phyloP scores from a whole-genome alignment of 2,797 vertebrate species.

The Catamblyrhynchus diadema region DNA sequence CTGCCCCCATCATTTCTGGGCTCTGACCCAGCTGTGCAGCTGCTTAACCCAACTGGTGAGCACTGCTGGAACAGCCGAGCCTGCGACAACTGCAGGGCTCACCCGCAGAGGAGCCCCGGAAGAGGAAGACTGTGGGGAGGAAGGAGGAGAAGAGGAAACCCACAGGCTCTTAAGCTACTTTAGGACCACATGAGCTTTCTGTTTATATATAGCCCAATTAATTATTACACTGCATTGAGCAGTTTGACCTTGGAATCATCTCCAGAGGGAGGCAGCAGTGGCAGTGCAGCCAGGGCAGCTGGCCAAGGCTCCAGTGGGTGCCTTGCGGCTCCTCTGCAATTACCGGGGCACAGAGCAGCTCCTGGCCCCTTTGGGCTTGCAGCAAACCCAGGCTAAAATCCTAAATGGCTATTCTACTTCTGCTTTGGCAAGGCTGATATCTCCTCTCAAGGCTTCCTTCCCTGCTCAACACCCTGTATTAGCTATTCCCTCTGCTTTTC shows the following conservation, averaged over 20 bases:
- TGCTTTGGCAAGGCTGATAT: not conserved
- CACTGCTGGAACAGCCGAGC: not conserved
- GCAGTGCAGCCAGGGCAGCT: not conserved
- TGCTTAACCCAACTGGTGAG: not conserved
- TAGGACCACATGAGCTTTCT: not conserved
- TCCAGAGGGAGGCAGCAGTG: not conserved
- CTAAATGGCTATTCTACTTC: slow-evolving; percentile 20
- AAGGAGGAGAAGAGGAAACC: not conserved
- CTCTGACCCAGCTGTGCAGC: not conserved
- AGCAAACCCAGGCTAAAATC: not conserved
- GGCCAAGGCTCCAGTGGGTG: not conserved
- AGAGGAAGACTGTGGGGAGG: not conserved
- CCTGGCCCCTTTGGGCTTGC: not conserved
- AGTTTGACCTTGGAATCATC: not conserved
- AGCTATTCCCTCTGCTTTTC: not conserved
- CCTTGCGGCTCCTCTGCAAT: not conserved
- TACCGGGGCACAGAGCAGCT: not conserved
- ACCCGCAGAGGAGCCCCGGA: fast-evolving
- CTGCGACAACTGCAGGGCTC: not conserved
- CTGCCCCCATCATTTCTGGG: not conserved
- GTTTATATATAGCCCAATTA: slow-evolving; percentile 58
- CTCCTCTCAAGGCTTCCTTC: not conserved
- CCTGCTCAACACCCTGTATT: not conserved
- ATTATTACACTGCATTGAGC: slow-evolving; percentile 40
- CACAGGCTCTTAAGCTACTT: not conserved